Evolutionary conservation across 2,113 vertebrate genomes (phyloP).

Genomic region (Pterocles burchelli): DNA sequence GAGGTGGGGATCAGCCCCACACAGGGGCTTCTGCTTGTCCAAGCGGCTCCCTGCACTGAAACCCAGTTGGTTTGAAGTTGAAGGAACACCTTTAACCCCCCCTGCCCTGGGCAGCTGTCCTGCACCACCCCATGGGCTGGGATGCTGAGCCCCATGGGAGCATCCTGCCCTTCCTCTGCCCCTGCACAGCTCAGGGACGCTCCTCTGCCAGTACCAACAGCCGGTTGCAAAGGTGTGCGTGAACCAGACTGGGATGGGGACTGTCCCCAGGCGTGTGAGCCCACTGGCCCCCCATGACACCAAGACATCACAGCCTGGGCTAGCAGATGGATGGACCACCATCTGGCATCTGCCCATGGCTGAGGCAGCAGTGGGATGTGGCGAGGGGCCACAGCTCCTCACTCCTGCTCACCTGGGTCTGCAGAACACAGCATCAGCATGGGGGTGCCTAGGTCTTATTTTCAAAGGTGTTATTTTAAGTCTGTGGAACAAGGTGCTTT

Average conservation of each 20-base stretch:
- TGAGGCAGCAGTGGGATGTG: background rate
- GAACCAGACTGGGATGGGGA: background rate
- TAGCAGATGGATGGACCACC: background rate
- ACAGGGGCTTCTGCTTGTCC: background rate
- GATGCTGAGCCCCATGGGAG: background rate
- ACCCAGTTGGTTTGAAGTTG: no score
- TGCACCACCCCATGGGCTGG: background rate
- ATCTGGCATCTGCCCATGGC: background rate
- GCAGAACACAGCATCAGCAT: background rate
- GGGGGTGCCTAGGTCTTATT: background rate
- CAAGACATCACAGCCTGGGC: background rate
- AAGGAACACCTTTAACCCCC: background rate
- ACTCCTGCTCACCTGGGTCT: background rate
- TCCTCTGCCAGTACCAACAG: background rate
- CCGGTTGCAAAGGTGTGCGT: background rate
- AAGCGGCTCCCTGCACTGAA: background rate
- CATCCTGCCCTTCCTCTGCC: background rate
- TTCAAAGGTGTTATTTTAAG: conserved; percentile 1
- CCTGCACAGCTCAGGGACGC: background rate
- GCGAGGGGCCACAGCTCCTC: background rate
- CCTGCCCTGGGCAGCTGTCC: background rate
- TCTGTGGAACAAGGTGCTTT: background rate
- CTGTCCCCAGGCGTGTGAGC: rapidly evolving
- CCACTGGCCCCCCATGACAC: background rate
- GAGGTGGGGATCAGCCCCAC: background rate